Conservation (phyloP, 53 echinoderm and acorn worm genomes). For the Echinarachnius parma region DNA sequence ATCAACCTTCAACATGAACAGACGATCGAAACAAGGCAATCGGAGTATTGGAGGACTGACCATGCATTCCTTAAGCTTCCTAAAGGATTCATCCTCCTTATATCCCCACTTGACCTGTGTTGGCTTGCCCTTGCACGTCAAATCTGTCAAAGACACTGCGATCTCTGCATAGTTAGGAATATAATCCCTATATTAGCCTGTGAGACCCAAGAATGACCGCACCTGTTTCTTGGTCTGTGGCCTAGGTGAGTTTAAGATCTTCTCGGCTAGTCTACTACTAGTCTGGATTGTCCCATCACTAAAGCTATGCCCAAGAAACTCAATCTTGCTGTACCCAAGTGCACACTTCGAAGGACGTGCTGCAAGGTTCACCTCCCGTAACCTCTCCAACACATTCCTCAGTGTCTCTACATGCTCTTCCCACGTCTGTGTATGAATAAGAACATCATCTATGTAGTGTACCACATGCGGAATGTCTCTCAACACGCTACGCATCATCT, state of each 20-base stretch:
- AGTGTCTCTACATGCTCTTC: constrained; percentile 56
- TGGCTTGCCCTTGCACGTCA: constrained; percentile 43
- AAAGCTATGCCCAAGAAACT: constrained; percentile 65
- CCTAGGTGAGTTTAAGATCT: constrained; percentile 17
- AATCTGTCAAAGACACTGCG: constrained; percentile 52
- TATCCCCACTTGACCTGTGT: constrained; percentile 48
- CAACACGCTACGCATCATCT: constrained; percentile 55
- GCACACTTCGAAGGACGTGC: constrained; percentile 58
- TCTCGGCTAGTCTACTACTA: constrained; percentile 2
- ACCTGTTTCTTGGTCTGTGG: constrained; percentile 62
- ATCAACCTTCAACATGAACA: constrained; percentile 20
- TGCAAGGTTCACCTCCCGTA: constrained; percentile 43
- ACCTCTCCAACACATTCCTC: constrained; percentile 36
- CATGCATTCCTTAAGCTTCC: constrained; percentile 21
- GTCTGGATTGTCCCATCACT: constrained; percentile 42
- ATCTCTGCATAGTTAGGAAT: constrained; percentile 59
- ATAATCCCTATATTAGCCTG: constrained; percentile 54
- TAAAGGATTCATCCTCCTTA: no score
- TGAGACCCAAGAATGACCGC: constrained; percentile 54
- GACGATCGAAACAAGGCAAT: constrained; percentile 7
- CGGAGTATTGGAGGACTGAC: constrained; percentile 7
- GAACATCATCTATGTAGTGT: constrained; percentile 63
- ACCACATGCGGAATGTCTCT: constrained; percentile 49
- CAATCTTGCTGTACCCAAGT: constrained; percentile 46
- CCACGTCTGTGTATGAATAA: constrained; percentile 59